A percentile compares a stretch with the other conserved stretches of the same genome.
Conservation (phyloP, 2,888 invertebrate genomes). For the Apotomis betuletana region DNA sequence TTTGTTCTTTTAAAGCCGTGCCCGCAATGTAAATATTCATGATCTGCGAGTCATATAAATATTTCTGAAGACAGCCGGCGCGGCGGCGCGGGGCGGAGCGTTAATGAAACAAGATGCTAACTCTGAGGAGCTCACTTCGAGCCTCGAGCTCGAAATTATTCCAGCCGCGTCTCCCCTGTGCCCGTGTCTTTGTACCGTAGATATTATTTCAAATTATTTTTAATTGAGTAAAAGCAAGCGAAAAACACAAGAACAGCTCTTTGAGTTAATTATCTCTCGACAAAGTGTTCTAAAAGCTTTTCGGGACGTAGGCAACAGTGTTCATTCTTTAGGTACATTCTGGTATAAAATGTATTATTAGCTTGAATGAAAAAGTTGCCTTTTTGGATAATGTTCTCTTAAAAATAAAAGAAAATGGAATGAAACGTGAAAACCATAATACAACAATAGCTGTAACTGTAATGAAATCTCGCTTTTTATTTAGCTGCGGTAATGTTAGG, state of each 20-base stretch:
- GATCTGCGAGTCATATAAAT: conserved; percentile 71
- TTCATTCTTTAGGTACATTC: conserved; percentile 27
- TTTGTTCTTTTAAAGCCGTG: conserved; percentile 59
- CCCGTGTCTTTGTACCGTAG: conserved; percentile 64
- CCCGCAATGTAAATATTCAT: conserved; percentile 73
- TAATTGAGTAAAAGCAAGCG: conserved; percentile 77
- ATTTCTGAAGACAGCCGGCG: conserved; percentile 63
- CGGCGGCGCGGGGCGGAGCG: conserved; percentile 46
- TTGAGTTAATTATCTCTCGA: conserved; percentile 69
- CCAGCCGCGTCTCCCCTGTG: conserved; percentile 58
- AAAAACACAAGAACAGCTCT: conserved; percentile 70
- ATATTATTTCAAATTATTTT: conserved; percentile 81
- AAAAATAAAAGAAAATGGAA: conserved; percentile 68
- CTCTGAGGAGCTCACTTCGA: conserved; percentile 61
- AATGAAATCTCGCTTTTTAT: conserved; percentile 75
- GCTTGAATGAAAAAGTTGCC: conserved; percentile 62
- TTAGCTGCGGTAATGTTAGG: conserved; percentile 57
- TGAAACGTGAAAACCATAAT: conserved; percentile 73
- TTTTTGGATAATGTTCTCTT: conserved; percentile 49
- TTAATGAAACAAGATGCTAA: conserved; percentile 80
- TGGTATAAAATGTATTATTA: conserved; percentile 61
- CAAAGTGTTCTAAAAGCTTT: conserved; percentile 65
- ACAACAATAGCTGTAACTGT: conserved; percentile 75
- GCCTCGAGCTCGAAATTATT: conserved; percentile 71
- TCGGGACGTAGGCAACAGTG: conserved; percentile 50